These are phyloP conservation scores for Chromoteleia sp. DNA, from an alignment of 2,888 invertebrate genomes.

Conservation along the genomic window DNA sequence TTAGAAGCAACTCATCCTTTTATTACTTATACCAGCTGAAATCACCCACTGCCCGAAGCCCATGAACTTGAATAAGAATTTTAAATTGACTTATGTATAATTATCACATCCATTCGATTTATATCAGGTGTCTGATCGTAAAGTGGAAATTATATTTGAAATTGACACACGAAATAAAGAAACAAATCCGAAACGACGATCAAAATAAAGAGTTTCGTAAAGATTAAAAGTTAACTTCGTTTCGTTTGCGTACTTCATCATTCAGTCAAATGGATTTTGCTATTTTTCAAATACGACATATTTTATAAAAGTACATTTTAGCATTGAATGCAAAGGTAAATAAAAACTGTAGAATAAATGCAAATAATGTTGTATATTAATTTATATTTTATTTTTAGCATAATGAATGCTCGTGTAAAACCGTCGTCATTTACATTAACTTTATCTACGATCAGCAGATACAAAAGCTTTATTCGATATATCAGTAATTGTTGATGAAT, in stretches of 20 bases:
- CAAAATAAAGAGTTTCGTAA: constrained; percentile 51
- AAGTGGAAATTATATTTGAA: constrained; percentile 68
- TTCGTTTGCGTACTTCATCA: constrained; percentile 17
- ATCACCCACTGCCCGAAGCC: constrained; percentile 77
- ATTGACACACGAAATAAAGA: constrained; percentile 67
- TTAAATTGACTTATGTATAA: constrained; percentile 77
- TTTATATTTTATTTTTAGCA: constrained; percentile 14
- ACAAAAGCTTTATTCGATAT: constrained; percentile 73
- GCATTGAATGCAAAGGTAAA: neutral
- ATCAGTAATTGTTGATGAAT: constrained; percentile 83
- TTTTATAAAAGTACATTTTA: neutral
- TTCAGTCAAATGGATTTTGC: constrained; percentile 23
- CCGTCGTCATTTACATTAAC: constrained; percentile 66
- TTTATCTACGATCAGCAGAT: constrained; percentile 71
- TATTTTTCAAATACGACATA: constrained; percentile 8
- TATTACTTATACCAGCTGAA: constrained; percentile 71
- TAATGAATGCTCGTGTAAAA: constrained; percentile 52
- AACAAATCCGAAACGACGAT: constrained; percentile 52
- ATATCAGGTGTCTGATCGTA: constrained; percentile 75
- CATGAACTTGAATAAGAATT: constrained; percentile 75
- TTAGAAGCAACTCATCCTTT: constrained; percentile 68
- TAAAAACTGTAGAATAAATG: neutral
- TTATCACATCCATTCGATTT: constrained; percentile 75
- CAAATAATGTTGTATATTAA: constrained; percentile 14
- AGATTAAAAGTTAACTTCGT: constrained; percentile 42